Evolutionary conservation across 2,797 vertebrate species (phyloP).

Genomic region (Philypnodon macrostomus): DNA sequence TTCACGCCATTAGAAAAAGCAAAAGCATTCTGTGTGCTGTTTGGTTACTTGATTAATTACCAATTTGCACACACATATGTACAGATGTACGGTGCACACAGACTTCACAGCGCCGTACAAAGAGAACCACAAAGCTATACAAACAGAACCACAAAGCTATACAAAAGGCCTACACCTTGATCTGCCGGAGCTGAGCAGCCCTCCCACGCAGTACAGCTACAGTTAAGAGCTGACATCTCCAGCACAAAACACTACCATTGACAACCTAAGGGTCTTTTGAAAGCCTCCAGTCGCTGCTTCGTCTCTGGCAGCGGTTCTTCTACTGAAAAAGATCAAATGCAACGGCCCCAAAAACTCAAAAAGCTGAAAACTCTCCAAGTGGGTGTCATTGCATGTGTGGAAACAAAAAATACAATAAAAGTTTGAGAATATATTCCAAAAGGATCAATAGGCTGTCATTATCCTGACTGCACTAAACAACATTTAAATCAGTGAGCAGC

Average conservation of each 20-base stretch:
- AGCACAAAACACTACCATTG: constrained; percentile 45
- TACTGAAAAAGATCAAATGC: constrained; percentile 47
- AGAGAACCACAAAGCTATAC: constrained; percentile 17
- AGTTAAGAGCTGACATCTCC: constrained; percentile 61
- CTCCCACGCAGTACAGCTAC: constrained; percentile 51
- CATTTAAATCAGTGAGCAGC: constrained; percentile 50
- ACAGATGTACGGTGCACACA: constrained; percentile 7
- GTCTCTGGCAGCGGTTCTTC: constrained; percentile 31
- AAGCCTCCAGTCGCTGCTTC: constrained; percentile 50
- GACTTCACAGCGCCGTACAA: constrained; percentile 16
- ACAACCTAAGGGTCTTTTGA: constrained; percentile 58
- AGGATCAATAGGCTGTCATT: constrained; percentile 57
- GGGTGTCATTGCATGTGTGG: constrained; percentile 24
- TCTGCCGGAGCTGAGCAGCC: constrained; percentile 56
- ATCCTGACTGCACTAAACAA: constrained; percentile 39
- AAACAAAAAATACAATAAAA: constrained; percentile 51
- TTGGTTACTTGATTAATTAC: constrained; percentile 48
- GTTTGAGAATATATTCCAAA: constrained; percentile 42
- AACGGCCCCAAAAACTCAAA: constrained; percentile 17
- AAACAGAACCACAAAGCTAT: constrained; percentile 15
- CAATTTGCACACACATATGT: constrained; percentile 29
- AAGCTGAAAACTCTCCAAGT: constrained; percentile 26
- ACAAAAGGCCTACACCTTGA: constrained; percentile 56
- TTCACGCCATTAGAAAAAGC: constrained; percentile 21
- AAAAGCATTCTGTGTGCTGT: constrained; percentile 20